Evolutionary conservation across 2,113 vertebrate species (phyloP), one percentile per base, ranked within the genome.

Genomic region (Pungitius pungitius): DNA sequence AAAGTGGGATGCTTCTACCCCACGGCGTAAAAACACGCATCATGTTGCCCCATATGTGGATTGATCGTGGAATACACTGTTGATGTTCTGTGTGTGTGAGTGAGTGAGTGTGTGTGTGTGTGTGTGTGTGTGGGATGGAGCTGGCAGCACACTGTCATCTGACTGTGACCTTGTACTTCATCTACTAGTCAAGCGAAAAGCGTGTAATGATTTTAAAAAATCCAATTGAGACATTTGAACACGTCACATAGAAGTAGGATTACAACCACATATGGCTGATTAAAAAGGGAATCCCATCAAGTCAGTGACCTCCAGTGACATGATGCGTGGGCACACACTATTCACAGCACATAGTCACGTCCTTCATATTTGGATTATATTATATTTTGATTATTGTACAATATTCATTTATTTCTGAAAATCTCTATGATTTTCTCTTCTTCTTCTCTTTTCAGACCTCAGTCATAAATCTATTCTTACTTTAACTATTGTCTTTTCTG

Each of bases 131-230:
- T 54, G 55, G 42, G 33, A 10, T 4, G 3, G 10, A 26, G 56
- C 56, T 47, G 27, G 20, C 35, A 10, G 52, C 30, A 47, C 30
- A 49, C n/a, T 55, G 56, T 77, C 68, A 69, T 51, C 49, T 27
- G 11, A 20, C 45, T 39, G n/a, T 80, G 73, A 80, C 78, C 77
- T 84, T 81, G 78, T 66, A 22, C 63, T 13, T 70, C 18, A 65
- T 69, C 35, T 26, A 57, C 22, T 8, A 13, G 65, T 61, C 35
- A 56, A 57, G 30, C 55, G 30, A 62, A 51, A 49, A 26, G 24
- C 69, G 4, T 37, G 30, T 77, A 71, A 81, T 67, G 70, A 78
- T 81, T 67, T 57, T 13, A 20, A 54, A 30, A 42, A 72, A 57
- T 66, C 27, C 74, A 51, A 27, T 33, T 12, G 1, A 49, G 24